Conservation (phyloP, 2,113 vertebrate species). For the Pachycephala philippinensis region DNA sequence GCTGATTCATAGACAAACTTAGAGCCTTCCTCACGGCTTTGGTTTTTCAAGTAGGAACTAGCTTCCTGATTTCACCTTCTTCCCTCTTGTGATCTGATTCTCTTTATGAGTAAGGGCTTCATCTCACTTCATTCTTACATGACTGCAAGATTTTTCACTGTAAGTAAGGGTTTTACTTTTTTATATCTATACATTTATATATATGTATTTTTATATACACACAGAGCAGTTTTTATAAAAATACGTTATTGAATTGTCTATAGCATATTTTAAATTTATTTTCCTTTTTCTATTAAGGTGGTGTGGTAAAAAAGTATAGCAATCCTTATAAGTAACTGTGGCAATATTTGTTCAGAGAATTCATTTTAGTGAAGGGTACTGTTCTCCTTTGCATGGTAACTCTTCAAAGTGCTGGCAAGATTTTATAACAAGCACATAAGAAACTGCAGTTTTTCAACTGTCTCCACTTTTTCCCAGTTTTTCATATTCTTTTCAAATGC, state of each 20-base stretch:
- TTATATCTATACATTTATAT: neutral
- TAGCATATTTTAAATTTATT: neutral
- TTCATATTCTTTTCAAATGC: neutral
- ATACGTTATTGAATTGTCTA: neutral
- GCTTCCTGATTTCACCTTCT: conserved; percentile 40
- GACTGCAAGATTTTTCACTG: conserved; percentile 17
- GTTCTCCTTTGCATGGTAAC: neutral
- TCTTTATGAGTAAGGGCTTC: conserved; percentile 2
- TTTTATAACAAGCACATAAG: neutral
- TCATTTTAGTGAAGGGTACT: neutral
- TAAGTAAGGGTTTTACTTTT: conserved; percentile 9
- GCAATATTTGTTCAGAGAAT: neutral
- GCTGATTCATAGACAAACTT: conserved; percentile 52
- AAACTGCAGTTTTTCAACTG: neutral
- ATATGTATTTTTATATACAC: neutral
- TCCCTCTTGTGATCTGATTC: neutral
- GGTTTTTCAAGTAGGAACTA: conserved; percentile 41
- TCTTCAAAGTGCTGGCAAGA: neutral
- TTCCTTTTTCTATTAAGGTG: neutral
- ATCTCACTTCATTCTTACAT: neutral
- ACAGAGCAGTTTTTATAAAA: neutral
- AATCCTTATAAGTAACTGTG: neutral
- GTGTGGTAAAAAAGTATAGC: neutral
- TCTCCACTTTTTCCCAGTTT: neutral
- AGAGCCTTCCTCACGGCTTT: neutral